phyloP scores from a whole-genome alignment of 2,797 vertebrate genomes.

The Pteropus rufus region DNA sequence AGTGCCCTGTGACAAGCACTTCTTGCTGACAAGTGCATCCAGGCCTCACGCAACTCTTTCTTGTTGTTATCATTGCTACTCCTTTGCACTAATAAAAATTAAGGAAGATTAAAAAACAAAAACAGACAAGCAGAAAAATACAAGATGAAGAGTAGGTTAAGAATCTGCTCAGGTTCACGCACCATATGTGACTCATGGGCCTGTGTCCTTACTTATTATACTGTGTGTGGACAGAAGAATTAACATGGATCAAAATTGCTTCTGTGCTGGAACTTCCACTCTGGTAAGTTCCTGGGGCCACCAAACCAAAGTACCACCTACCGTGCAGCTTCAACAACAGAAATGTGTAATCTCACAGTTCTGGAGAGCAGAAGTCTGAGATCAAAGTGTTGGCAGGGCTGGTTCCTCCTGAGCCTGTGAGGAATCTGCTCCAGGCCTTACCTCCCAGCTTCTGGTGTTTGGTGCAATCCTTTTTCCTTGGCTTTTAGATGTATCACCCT shows the following conservation, averaged over 20 bases:
- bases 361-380: neutral
- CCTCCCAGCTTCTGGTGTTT: neutral
- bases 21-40: neutral
- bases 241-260: neutral
- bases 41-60: neutral
- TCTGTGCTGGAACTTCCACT: accelerated
- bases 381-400: neutral
- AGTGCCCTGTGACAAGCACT: neutral
- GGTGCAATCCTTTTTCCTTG: neutral
- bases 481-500: neutral
- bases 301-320: accelerated
- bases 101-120: neutral
- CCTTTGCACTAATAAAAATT: neutral
- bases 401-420: neutral
- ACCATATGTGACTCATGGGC: accelerated
- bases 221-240: too few relatives aligned
- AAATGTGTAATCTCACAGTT: accelerated
- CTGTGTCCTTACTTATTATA: neutral
- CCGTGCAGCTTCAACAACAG: accelerated
- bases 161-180: too few relatives aligned
- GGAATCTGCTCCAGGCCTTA: neutral
- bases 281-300: neutral
- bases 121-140: neutral
- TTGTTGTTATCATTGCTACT: too few relatives aligned
- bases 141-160: neutral